phyloP scores from a whole-genome alignment of 2,797 vertebrate genomes.

The Hoplostethus atlanticus region DNA sequence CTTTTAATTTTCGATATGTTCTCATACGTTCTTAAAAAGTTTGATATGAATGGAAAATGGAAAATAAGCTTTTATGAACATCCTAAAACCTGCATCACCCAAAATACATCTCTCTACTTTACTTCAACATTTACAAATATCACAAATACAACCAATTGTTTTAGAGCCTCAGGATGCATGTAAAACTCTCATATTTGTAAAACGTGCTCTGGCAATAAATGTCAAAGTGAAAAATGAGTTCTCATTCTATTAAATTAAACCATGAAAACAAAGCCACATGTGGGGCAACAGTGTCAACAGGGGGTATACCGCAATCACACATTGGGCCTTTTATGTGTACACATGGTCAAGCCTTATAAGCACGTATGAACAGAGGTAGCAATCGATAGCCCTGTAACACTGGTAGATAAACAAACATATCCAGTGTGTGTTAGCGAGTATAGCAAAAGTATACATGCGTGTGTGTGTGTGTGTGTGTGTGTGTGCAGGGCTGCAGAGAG shows the following conservation, averaged over 20 bases:
- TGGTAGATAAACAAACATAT: conserved; percentile 37
- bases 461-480: conserved; percentile 14
- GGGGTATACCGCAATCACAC: conserved; percentile 41
- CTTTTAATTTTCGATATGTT: background rate
- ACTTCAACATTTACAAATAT: conserved; percentile 1
- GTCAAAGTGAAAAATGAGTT: no score
- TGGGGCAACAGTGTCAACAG: conserved; percentile 12
- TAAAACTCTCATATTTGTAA: conserved; percentile 44
- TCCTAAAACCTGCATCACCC: conserved; percentile 4
- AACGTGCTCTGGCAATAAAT: conserved; percentile 23
- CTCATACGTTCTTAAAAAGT: background rate
- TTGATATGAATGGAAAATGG: background rate
- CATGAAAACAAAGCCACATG: no score
- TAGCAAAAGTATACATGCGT: background rate
- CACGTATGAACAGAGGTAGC: no score
- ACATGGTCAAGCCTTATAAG: conserved; percentile 33
- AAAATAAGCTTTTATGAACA: background rate
- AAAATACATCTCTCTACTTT: conserved; percentile 10
- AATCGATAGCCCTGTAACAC: conserved; percentile 47
- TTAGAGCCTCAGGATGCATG: conserved; percentile 21
- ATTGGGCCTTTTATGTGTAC: conserved; percentile 5
- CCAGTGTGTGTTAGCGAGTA: conserved; percentile 6
- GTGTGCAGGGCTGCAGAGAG: conserved; percentile 6
- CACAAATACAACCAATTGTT: background rate
- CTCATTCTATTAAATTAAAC: no score